phyloP scores from a whole-genome alignment of 1,140 invertebrate species.

The Lasioglossum albipes region DNA sequence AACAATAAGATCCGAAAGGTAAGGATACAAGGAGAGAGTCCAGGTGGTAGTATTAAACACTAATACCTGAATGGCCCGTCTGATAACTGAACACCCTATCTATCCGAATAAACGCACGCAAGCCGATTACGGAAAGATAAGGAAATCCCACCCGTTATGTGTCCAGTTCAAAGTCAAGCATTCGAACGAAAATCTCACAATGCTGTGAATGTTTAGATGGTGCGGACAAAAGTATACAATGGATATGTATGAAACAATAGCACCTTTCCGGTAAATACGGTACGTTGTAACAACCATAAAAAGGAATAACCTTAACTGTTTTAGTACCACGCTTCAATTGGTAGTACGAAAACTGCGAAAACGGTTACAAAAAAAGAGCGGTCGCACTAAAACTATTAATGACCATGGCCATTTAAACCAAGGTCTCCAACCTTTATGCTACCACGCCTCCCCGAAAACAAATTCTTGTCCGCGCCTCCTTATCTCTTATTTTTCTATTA shows the following conservation, averaged over 20 bases:
- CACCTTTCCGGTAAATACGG: background rate
- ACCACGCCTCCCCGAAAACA: no score
- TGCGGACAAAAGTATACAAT: background rate
- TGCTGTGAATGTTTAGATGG: background rate
- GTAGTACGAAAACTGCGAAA: no score
- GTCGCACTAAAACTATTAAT: no score
- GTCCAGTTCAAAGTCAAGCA: background rate
- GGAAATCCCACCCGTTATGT: slow-evolving; percentile 10
- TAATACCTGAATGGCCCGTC: background rate
- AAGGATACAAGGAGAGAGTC: background rate
- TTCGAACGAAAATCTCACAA: background rate
- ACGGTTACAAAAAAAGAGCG: no score
- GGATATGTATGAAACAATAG: background rate
- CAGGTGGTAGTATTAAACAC: slow-evolving; percentile 20
- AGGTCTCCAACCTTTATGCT: no score
- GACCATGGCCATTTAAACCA: no score
- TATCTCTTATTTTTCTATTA: no score
- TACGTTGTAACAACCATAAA: no score
- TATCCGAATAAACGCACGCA: background rate
- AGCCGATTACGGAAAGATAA: background rate
- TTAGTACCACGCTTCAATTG: no score
- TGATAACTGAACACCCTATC: background rate
- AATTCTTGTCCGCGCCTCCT: no score
- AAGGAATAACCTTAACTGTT: background rate
- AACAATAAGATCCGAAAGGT: no score